phyloP scores from a whole-genome alignment of 1,140 invertebrate genomes.

The Zaprionus kolodkinae region DNA sequence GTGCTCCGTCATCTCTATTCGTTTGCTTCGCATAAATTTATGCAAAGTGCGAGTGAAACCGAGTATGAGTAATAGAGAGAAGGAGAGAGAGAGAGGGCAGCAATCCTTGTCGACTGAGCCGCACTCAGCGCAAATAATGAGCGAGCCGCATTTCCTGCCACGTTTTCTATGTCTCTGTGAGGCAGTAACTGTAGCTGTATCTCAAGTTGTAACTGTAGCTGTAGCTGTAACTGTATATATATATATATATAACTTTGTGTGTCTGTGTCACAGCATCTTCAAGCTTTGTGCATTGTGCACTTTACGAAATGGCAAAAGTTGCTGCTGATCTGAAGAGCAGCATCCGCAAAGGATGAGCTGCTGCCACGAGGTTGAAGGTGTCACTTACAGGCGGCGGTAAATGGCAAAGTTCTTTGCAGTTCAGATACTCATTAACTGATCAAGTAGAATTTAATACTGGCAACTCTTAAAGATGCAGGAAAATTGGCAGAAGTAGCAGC shows the following conservation, averaged over 20 bases:
- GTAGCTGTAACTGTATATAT: slow-evolving; percentile 43
- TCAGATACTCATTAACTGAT: slow-evolving; percentile 6
- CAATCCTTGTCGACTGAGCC: slow-evolving; percentile 67
- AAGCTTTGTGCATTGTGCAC: slow-evolving; percentile 62
- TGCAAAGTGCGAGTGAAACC: slow-evolving; percentile 66
- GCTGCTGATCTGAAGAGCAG: slow-evolving; percentile 27
- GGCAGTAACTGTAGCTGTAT: slow-evolving; percentile 56
- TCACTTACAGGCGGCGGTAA: slow-evolving; percentile 1
- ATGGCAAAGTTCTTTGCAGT: not conserved
- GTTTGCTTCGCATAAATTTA: slow-evolving; percentile 62
- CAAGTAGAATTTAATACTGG: not conserved
- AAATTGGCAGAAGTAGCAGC: not conserved
- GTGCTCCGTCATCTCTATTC: slow-evolving; percentile 74
- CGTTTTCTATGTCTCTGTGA: slow-evolving; percentile 52
- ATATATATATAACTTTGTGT: slow-evolving; percentile 17
- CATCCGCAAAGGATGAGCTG: not conserved
- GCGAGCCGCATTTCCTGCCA: slow-evolving; percentile 82
- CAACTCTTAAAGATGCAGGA: not conserved
- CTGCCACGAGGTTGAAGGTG: not conserved
- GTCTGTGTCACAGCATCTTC: slow-evolving; percentile 63
- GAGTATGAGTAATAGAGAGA: not conserved
- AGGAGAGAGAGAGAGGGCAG: not conserved
- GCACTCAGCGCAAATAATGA: slow-evolving; percentile 81
- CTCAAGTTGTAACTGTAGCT: slow-evolving; percentile 41
- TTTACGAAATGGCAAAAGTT: slow-evolving; percentile 73